Percentiles rank a stretch among this genome's conserved stretches.
phyloP scores from a whole-genome alignment of 2,888 invertebrate species.

The Tinea semifulvella region DNA sequence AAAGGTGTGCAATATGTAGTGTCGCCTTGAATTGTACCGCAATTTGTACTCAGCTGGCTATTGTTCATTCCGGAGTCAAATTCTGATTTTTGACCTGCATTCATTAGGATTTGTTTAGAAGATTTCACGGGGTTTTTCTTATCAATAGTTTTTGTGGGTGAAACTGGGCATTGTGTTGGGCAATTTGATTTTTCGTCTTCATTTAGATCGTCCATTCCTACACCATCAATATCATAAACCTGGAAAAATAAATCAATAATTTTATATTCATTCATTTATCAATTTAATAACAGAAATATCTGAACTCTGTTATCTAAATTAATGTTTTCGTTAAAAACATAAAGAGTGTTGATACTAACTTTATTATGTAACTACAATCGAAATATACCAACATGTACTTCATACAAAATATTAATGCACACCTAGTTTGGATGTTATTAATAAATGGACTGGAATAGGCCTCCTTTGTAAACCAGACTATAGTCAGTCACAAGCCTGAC shows the following conservation, averaged over 20 bases:
- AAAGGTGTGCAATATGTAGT: constrained; percentile 58
- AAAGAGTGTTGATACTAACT: no score
- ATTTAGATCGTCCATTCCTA: constrained; percentile 44
- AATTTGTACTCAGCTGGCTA: constrained; percentile 38
- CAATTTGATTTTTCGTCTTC: constrained; percentile 42
- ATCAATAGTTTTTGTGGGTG: constrained; percentile 32
- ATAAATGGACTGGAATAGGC: no score
- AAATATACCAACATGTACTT: no score
- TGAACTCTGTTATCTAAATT: neutral
- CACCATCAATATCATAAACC: constrained; percentile 62
- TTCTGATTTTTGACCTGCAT: constrained; percentile 58
- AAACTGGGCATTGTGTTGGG: constrained; percentile 23
- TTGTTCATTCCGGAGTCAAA: constrained; percentile 63
- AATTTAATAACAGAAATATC: neutral
- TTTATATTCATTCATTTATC: neutral
- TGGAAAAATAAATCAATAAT: constrained; percentile 25
- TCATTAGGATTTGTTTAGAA: constrained; percentile 56
- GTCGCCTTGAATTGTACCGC: constrained; percentile 30
- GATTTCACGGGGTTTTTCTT: constrained; percentile 47
- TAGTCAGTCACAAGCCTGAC: no score
- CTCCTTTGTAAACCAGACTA: no score
- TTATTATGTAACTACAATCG: no score
- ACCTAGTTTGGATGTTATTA: no score
- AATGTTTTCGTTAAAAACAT: neutral
- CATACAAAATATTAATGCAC: no score